Evolutionary conservation across 2,113 vertebrate species (phyloP), one percentile per base, ranked within the genome.

Genomic region (Megaceryle torquata): DNA sequence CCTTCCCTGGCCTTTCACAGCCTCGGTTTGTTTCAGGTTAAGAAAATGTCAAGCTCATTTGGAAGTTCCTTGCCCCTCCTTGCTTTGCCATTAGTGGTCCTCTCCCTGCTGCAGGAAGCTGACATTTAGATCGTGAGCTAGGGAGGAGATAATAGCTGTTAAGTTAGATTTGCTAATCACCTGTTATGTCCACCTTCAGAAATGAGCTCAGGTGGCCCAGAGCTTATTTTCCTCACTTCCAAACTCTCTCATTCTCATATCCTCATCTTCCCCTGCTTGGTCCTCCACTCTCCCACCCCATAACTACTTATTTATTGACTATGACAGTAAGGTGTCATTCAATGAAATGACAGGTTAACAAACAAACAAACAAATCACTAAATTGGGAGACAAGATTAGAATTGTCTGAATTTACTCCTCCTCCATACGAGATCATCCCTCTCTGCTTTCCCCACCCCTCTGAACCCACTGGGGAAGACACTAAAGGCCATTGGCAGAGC

Each of bases 31-130:
- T 61, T 82, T 95, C 92, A 87, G 95, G 94, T 96, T 97, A 97
- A 96, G 94, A 95, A 97, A 98, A 98, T 98, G 96, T 81, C 96
- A 97, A 77, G 88, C 65, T 79, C 85, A 57, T 97, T 94, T 96
- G 93, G 93, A 86, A 82, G 91, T 93, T 95, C 76, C 74, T 92
- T 48, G 10, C 59, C 54, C 63, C 43, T 95, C 77, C 61, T 81
- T 35, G 64, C 83, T 68, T 92, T 95, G 89, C 83, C 70, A 72
- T 82, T 91, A 61, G 25, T 39, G 41, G 87, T 85, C 87, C 65
- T 82, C 41, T n/a, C 41, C 26, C 81, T 87, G 80, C 92, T 17
- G 79, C 95, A 93, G 91, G 95, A 94, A 93, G 88, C 84, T 97
- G 97, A 97, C 89, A 95, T 97, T 97, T 97, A 96, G 89, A 71